Evolutionary conservation across 1,140 invertebrate species (phyloP), one percentile per base, ranked within the genome.

Genomic region (Drosophila triauraria): DNA sequence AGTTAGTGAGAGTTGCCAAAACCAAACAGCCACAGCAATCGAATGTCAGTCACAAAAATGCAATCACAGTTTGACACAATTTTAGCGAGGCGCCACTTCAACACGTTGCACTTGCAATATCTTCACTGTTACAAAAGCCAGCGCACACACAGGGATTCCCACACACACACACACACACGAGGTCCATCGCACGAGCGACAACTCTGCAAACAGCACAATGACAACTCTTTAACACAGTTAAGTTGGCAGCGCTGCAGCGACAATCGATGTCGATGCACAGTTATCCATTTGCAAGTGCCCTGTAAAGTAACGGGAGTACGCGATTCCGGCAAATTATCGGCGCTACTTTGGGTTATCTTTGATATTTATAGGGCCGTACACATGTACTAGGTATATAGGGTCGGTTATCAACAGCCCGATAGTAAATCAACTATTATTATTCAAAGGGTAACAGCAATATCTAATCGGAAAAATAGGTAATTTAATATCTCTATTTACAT

Each of bases 31-130:
- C 64, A 74, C 68, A 88, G 84, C 84, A 83, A 87, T 87, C 87
- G 84, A 88, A 87, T 84, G 84, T 80, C 84, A 87, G 84, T 88
- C 84, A 87, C 77, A 87, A 87, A 87, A 87, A 87, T 83, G 84
- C 84, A 87, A 87, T 87, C 84, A 87, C 84, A 84, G 84, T 88
- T 87, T 88, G 84, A 87, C 84, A 87, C 84, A 87, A 87, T 87
- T 87, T 87, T 68, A 80, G 72, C 80, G 78, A 87, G 85, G 84
- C 84, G 84, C 84, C 84, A 87, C 84, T 87, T 87, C 84, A 87
- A 87, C 84, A 87, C 84, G 84, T 87, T 87, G 84, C 84, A 87
- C 65, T 85, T 87, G 84, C 84, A 87, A 87, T 87, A 87, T 87
- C 84, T 78, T 83, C 69, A 63, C 85, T 78, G 71, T 42, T 48